Evolutionary conservation across 2,797 vertebrate species (phyloP).

Genomic region (Fistularia tabacaria): DNA sequence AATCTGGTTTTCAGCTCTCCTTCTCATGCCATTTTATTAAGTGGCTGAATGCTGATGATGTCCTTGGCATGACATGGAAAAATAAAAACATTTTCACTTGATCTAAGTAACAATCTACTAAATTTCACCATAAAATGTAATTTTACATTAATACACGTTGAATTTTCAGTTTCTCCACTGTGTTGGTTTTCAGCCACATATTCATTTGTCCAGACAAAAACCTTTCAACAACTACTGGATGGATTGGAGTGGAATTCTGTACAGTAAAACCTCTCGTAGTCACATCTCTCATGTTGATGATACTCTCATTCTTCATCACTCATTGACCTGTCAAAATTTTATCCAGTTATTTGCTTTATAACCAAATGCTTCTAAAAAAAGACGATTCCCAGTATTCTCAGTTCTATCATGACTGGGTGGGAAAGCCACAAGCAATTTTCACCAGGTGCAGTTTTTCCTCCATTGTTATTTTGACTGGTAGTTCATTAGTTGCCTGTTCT

Average conservation of each 20-base stretch:
- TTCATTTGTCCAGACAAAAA: background rate
- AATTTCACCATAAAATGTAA: too few relatives aligned
- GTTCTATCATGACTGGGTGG: too few relatives aligned
- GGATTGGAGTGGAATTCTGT: background rate
- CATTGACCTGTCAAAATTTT: background rate
- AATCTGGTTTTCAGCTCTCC: too few relatives aligned
- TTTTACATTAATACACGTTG: background rate
- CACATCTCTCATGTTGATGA: background rate
- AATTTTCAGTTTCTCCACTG: background rate
- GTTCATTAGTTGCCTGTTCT: background rate
- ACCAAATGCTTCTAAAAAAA: background rate
- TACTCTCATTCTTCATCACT: background rate
- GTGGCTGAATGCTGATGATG: too few relatives aligned
- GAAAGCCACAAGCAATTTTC: background rate
- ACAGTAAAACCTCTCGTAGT: background rate
- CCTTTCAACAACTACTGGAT: background rate
- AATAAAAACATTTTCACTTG: too few relatives aligned
- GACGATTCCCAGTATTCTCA: too few relatives aligned
- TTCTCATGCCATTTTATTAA: too few relatives aligned
- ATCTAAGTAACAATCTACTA: too few relatives aligned
- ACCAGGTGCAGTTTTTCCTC: background rate
- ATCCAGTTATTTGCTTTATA: background rate
- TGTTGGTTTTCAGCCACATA: background rate
- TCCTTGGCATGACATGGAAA: too few relatives aligned
- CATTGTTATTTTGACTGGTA: too few relatives aligned